These are phyloP conservation scores for Odontocolon sp. DNA, from an alignment of 2,888 invertebrate genomes.

Conservation along the genomic window DNA sequence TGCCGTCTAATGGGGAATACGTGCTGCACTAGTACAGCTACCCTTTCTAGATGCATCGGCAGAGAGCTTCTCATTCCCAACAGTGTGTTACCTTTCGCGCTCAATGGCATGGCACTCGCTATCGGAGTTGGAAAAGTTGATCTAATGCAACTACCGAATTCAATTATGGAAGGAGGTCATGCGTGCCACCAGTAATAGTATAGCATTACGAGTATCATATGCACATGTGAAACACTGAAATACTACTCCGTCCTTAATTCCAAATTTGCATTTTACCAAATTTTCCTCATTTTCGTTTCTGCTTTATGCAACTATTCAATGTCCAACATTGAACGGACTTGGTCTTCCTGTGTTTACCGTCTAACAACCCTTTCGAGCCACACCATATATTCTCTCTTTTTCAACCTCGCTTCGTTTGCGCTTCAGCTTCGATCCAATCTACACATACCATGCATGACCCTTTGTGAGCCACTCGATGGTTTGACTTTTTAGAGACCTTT, in stretches of 20 bases:
- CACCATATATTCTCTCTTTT: not conserved
- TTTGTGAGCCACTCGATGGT: constrained; percentile 29
- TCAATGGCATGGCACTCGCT: not conserved
- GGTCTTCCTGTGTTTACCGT: no score
- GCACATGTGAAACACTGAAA: not conserved
- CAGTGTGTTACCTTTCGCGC: not conserved
- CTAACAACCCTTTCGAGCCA: not conserved
- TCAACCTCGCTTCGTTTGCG: not conserved
- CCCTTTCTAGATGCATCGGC: not conserved
- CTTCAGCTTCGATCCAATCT: not conserved
- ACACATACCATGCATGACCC: not conserved
- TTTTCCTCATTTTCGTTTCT: no score
- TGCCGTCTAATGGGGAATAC: constrained; percentile 63
- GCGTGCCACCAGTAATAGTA: constrained; percentile 20
- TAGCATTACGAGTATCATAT: not conserved
- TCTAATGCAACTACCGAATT: constrained; percentile 34
- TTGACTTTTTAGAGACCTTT: constrained; percentile 29
- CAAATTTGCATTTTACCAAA: no score
- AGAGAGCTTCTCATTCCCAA: constrained; percentile 6
- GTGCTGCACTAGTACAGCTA: constrained; percentile 53
- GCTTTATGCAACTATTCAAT: no score
- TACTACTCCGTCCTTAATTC: no score
- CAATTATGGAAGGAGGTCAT: constrained; percentile 44
- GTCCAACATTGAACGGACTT: no score
- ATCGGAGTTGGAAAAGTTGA: constrained; percentile 25